Conservation (phyloP, 2,797 vertebrate species). For the Lagocephalus sceleratus region DNA sequence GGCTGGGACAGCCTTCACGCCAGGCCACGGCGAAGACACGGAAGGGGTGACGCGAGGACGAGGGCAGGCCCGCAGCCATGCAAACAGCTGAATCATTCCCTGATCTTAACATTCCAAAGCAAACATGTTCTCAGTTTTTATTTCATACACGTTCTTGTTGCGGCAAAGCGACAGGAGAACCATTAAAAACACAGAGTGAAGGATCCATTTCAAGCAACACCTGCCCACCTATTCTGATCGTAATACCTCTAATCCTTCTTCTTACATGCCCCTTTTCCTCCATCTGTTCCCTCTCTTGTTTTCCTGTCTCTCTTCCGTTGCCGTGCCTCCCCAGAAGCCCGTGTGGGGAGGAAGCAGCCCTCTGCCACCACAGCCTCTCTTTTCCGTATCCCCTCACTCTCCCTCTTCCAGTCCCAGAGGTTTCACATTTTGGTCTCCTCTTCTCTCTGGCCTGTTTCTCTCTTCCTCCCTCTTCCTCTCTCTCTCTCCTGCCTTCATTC, state of each 20-base stretch:
- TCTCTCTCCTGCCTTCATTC: constrained; percentile 33
- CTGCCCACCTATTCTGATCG: constrained; percentile 16
- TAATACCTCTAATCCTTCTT: background rate
- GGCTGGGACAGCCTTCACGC: too few species aligned
- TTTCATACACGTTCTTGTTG: too few species aligned
- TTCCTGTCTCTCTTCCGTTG: background rate
- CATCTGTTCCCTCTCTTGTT: background rate
- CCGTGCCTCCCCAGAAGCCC: background rate
- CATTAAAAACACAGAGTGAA: too few species aligned
- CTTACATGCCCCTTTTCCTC: constrained; percentile 6
- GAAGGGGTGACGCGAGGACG: too few species aligned
- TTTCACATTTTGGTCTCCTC: constrained; percentile 33
- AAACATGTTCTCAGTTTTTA: too few species aligned
- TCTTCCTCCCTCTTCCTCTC: constrained; percentile 23
- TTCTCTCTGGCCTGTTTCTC: constrained; percentile 11
- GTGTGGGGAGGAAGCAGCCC: too few species aligned
- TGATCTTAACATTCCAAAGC: too few species aligned
- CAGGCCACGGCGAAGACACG: too few species aligned
- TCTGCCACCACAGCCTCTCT: background rate
- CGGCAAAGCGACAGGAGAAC: too few species aligned
- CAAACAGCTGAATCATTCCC: too few species aligned
- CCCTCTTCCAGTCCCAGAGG: constrained; percentile 25
- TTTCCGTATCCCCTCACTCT: background rate
- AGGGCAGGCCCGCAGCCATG: too few species aligned
- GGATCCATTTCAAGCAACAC: too few species aligned